Conservation (phyloP, 2,888 invertebrate species). For the Mythimna albipuncta region DNA sequence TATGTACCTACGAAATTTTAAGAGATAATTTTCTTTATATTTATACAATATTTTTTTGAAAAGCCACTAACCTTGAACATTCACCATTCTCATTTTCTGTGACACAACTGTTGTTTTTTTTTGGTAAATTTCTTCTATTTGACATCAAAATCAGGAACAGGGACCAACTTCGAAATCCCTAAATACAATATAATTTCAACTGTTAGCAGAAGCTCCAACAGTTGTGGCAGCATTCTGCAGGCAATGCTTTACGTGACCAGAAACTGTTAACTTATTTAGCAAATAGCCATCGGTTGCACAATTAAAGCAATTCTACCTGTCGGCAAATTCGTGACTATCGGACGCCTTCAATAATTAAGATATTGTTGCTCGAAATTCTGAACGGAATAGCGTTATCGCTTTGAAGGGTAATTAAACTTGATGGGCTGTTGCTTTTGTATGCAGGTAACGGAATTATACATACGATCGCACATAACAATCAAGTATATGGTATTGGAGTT, state of each 20-base stretch:
- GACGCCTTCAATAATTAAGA: conserved; percentile 54
- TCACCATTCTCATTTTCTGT: background rate
- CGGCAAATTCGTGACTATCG: conserved; percentile 60
- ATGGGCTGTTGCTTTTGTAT: background rate
- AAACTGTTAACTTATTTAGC: conserved; percentile 59
- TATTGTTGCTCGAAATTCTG: conserved; percentile 40
- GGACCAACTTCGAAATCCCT: conserved; percentile 49
- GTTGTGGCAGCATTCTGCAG: conserved; percentile 40
- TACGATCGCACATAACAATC: too few species aligned
- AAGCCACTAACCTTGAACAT: background rate
- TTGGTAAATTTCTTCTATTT: background rate
- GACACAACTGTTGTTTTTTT: background rate
- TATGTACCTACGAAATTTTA: too few species aligned
- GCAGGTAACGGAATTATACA: background rate
- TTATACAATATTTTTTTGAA: too few species aligned
- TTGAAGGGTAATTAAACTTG: conserved; percentile 24
- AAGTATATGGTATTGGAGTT: background rate
- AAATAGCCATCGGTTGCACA: conserved; percentile 60
- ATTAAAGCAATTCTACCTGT: conserved; percentile 67
- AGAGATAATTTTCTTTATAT: too few species aligned
- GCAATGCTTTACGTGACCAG: conserved; percentile 63
- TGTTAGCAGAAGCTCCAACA: conserved; percentile 27
- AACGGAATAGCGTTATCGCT: conserved; percentile 15
- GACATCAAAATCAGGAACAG: conserved; percentile 6
- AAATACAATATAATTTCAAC: conserved; percentile 57